Percentiles rank a stretch among this genome's conserved stretches.
Conservation (phyloP, 2,113 vertebrate genomes). For the Sialia sialis region DNA sequence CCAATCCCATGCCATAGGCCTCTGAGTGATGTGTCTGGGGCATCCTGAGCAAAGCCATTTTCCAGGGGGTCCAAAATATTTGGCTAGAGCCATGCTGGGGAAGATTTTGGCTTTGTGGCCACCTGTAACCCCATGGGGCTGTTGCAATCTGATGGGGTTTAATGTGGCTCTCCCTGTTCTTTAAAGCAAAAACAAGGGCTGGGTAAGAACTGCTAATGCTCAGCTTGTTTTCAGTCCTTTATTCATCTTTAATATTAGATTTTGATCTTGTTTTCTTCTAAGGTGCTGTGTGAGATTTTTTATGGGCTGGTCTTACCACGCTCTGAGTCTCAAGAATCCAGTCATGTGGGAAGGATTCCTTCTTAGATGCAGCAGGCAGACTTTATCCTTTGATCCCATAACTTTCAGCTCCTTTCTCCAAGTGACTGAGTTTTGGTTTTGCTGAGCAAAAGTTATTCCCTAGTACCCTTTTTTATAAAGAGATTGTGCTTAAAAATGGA, state of each 20-base stretch:
- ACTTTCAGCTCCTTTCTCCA: background rate
- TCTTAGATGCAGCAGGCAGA: background rate
- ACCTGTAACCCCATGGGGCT: background rate
- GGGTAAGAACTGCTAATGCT: background rate
- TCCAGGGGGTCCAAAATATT: background rate
- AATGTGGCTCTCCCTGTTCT: background rate
- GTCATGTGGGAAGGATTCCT: background rate
- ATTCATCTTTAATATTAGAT: background rate
- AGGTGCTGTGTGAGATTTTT: background rate
- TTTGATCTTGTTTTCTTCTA: background rate
- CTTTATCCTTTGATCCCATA: background rate
- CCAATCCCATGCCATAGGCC: background rate
- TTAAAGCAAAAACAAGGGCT: background rate
- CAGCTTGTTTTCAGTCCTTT: background rate
- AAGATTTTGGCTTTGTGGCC: background rate
- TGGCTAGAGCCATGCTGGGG: background rate
- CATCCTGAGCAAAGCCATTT: background rate
- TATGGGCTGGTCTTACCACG: background rate
- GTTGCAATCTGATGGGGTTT: rapidly evolving
- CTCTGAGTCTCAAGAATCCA: background rate
- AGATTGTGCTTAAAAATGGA: background rate
- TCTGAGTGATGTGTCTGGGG: no score
- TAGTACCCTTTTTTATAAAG: background rate
- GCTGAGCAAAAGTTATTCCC: background rate
- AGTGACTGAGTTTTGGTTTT: background rate